Evolutionary conservation across 2,113 vertebrate species (phyloP).

Genomic region (Brachyhypopomus occidentalis): DNA sequence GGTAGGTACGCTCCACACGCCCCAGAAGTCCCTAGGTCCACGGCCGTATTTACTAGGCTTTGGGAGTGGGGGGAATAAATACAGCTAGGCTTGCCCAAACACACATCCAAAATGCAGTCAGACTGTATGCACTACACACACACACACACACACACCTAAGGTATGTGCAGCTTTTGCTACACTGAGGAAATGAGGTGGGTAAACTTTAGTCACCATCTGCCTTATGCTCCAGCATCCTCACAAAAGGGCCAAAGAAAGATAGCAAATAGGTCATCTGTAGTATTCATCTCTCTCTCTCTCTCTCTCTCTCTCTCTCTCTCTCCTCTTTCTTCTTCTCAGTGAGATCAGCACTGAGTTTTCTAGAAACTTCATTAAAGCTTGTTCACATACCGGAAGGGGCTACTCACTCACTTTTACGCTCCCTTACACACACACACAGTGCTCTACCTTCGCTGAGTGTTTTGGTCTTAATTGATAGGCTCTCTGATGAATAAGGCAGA

Average conservation of each 20-base stretch:
- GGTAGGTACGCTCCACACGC: too few relatives aligned
- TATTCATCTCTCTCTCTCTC: neutral
- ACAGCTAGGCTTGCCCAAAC: too few relatives aligned
- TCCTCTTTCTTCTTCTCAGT: neutral
- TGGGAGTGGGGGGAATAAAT: too few relatives aligned
- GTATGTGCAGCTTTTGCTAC: neutral
- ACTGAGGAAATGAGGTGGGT: conserved; percentile 21
- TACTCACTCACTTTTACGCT: conserved; percentile 1
- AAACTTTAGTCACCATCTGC: conserved; percentile 26
- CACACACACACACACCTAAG: conserved; percentile 16
- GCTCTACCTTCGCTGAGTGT: neutral
- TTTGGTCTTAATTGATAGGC: conserved; percentile 29
- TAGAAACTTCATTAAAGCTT: conserved; percentile 29
- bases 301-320: neutral
- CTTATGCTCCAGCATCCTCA: neutral
- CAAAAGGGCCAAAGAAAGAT: conserved; percentile 7
- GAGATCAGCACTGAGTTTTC: conserved; percentile 18
- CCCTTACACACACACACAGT: neutral
- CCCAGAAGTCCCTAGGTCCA: too few relatives aligned
- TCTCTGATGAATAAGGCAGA: conserved; percentile 27
- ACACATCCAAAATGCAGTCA: too few relatives aligned
- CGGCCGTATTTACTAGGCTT: too few relatives aligned
- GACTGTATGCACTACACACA: neutral
- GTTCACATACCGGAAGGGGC: neutral
- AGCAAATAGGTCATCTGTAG: conserved; percentile 13